Conservation (phyloP, 2,113 vertebrate genomes). For the Triplophysa dalaica region DNA sequence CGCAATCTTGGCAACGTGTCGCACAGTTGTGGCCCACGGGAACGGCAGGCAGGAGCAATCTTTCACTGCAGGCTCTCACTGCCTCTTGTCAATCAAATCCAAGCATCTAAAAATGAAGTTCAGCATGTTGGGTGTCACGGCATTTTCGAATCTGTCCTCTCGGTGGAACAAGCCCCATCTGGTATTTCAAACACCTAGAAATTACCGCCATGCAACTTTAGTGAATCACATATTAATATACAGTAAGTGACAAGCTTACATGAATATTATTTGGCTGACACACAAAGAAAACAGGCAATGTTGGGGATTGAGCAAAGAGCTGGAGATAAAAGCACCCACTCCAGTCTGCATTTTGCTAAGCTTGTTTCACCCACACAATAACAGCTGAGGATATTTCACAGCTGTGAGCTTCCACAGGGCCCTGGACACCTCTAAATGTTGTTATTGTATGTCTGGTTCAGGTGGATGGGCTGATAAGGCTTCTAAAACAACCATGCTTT, state of each 20-base stretch:
- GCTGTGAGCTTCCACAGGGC: conserved; percentile 1
- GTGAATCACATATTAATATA: conserved; percentile 12
- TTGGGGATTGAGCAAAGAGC: conserved; percentile 11
- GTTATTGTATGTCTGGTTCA: conserved; percentile 6
- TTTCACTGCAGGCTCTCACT: conserved; percentile 54
- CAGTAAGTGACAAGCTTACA: conserved; percentile 30
- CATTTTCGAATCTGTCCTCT: conserved; percentile 21
- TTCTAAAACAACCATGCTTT: not conserved
- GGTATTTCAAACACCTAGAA: conserved; percentile 52
- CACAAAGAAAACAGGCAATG: conserved; percentile 17
- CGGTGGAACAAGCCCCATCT: conserved; percentile 41
- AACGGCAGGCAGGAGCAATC: conserved; percentile 53
- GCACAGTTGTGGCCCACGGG: conserved; percentile 55
- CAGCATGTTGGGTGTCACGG: conserved; percentile 10
- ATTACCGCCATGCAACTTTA: conserved; percentile 40
- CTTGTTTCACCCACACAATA: conserved; percentile 29
- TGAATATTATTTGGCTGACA: conserved; percentile 27
- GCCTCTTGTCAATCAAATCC: conserved; percentile 59
- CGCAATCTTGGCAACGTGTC: conserved; percentile 65
- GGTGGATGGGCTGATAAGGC: not conserved
- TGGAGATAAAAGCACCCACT: conserved; percentile 28
- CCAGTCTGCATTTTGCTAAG: conserved; percentile 27
- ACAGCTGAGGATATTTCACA: conserved; percentile 9
- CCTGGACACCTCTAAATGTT: conserved; percentile 1
- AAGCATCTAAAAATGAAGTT: conserved; percentile 45